phyloP scores from a whole-genome alignment of 2,113 vertebrate genomes.

The Chelonoidis abingdonii region DNA sequence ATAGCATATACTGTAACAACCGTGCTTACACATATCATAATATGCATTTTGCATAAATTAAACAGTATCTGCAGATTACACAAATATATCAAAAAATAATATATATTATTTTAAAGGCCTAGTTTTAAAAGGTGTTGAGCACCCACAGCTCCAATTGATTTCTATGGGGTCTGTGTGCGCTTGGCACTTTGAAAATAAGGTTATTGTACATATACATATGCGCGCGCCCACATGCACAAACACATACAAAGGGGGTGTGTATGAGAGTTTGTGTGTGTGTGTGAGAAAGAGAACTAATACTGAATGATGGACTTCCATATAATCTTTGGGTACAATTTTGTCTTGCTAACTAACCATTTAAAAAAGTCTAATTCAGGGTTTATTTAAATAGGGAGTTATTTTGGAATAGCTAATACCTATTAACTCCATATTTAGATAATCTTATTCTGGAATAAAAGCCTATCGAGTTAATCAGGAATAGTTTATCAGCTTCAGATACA shows the following conservation, averaged over 20 bases:
- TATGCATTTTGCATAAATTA: not conserved
- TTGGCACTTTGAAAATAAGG: not conserved
- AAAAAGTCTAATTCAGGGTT: not conserved
- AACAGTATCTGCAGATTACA: not conserved
- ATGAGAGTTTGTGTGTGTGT: no score
- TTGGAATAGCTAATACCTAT: not conserved
- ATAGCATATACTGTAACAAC: rapidly evolving
- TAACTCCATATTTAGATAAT: not conserved
- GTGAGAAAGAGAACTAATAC: not conserved
- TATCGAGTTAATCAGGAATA: not conserved
- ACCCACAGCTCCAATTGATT: not conserved
- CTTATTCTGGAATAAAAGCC: not conserved
- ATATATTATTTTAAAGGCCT: not conserved
- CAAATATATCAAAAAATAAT: not conserved
- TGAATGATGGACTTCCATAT: not conserved
- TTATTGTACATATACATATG: not conserved
- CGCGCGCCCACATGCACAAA: not conserved
- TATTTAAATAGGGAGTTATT: not conserved
- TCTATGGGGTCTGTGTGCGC: not conserved
- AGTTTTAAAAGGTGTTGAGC: constrained; percentile 1
- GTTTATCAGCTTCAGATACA: not conserved
- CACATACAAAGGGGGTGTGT: not conserved
- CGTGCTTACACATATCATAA: not conserved
- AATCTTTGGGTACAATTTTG: not conserved
- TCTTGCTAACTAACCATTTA: not conserved